Percentiles rank a stretch among this genome's conserved stretches.
These are phyloP conservation scores for Bradypodion pumilum DNA, from an alignment of 2,797 vertebrate species.

Conservation along the genomic window DNA sequence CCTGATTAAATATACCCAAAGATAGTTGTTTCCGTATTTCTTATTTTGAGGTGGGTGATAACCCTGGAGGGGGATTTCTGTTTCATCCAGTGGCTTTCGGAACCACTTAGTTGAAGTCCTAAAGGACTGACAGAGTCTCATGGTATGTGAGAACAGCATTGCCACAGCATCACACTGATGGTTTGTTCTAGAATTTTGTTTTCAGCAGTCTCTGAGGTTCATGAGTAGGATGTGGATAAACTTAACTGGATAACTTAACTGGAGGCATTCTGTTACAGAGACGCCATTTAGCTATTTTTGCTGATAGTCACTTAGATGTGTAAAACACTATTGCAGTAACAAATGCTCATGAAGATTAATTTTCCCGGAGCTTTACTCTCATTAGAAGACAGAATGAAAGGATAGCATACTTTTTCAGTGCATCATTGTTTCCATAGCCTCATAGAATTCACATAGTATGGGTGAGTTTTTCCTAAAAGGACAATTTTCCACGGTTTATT, in stretches of 20 bases:
- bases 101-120: no score
- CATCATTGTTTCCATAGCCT: neutral
- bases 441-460: neutral
- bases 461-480: neutral
- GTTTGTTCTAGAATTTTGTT: neutral
- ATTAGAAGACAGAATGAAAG: neutral
- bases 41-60: no score
- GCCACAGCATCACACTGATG: no score
- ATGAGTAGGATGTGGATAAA: neutral
- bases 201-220: neutral
- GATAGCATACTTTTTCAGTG: neutral
- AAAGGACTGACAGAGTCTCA: no score
- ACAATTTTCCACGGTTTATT: neutral
- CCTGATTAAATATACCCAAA: neutral
- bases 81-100: no score
- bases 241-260: neutral
- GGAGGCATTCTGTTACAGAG: neutral
- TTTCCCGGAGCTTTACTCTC: neutral
- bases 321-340: neutral
- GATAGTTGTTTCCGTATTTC: no score
- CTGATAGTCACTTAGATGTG: neutral
- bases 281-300: no score
- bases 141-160: no score
- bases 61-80: no score
- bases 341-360: neutral